Base-by-base conservation (phyloP, 2,113 vertebrate species). In the Cnemophilus loriae region DNA sequence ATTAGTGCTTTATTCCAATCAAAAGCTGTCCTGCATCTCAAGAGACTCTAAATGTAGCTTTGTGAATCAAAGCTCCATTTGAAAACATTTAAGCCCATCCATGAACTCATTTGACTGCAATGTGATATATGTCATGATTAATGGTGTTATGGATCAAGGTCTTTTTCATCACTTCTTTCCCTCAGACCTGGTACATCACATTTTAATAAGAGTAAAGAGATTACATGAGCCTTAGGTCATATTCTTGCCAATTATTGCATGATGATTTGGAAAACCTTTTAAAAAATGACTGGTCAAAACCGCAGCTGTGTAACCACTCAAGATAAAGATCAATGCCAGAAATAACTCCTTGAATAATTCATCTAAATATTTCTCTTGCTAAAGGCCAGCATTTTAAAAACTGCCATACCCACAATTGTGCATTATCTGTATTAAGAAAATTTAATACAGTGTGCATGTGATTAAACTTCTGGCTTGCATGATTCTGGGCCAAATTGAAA, bases 221-320 rank as follows among this genome's bases (percentile, higher is more conserved):
- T 84, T 84, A 76, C 30, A 70, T 30, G 73, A 87, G 26, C 52
- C 60, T 89, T 70, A 77, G 89, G 69, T 93, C 59, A 86, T 84
- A 78, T 53, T 82, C 42, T 68, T 89, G 68, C 57, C 84, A 93
- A 65, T 82, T 87, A 69, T 23, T 93, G 16, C 37, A 79, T 35
- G 73, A 84, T 84, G 57, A 83, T 78, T 90, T 6, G 3, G 55
- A 93, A 96, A 96, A 89, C 11, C 32, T 84, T 89, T 63, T 12
- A 83, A 95, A 94, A 83, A 84, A 61, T 33, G 56, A 77, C 71
- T 78, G 71, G 75, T 85, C 79, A 90, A 89, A 95, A 94, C 73
- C 61, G 91, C 84, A 96, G 85, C 87, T 96, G 85, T 91, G 90
- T 93, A 96, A 95, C 68, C 33, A 83, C 52, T 86, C 49, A 78